Evolutionary conservation across 2,113 vertebrate species (phyloP), one percentile per base, ranked within the genome.

Genomic region (Ictalurus punctatus): DNA sequence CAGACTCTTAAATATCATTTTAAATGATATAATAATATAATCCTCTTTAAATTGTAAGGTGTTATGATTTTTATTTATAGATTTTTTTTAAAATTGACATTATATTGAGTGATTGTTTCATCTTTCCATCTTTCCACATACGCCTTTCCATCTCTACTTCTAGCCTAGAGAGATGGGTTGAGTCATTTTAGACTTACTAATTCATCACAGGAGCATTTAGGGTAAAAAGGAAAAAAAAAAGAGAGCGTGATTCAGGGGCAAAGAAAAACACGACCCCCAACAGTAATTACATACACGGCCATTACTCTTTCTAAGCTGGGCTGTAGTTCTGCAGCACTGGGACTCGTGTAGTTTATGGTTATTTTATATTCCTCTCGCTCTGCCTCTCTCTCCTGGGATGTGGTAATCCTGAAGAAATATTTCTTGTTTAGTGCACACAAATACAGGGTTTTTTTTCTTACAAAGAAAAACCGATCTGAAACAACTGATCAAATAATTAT

Each of bases 241-340:
- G 23, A 54, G 23, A 85, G 67, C 44, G 27, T 34, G 79, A 86
- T 56, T 74, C 56, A 61, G 61, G 21, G 76, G 56, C 25, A 34
- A 89, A 37, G 79, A 86, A 86, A 88, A 82, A 88, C 61, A 87
- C 19, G n/a, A 58, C 83, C 69, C 58, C 67, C 79, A 87, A 80
- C 30, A 87, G 74, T 87, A 90, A 91, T 90, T 89, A 87, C 78
- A 89, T 69, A 16, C 37, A 59, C 4, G 23, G 37, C 86, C 87
- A 87, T 91, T 90, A 74, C 25, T 91, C 89, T 87, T 89, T 27
- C 44, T 65, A 30, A 74, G 59, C 71, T 79, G 52, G 65, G 76
- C 63, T 74, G 34, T 69, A 78, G 71, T n/a, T 82, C 71, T 71
- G 17, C 52, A 89, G 79, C 81, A 54, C 65, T 83, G 71, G 63